Base-by-base conservation (phyloP, 1,140 invertebrate genomes). In the Drosophila littoralis region DNA sequence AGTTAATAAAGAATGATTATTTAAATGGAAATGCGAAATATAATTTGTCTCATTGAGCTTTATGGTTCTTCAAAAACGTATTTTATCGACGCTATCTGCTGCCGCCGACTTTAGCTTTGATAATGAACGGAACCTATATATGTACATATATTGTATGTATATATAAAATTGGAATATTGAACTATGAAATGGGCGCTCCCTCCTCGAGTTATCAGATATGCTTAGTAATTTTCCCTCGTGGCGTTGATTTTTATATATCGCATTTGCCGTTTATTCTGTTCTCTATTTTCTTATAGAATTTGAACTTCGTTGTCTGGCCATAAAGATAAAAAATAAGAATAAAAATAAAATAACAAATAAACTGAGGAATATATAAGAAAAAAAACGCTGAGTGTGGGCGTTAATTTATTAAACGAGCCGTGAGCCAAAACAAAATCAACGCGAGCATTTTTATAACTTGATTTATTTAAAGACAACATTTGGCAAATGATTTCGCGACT, bases 381-480 rank as follows among this genome's bases (percentile, higher is more conserved):
- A 52, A 52, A 15, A 10, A 10, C n/a, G 15, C 35, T 46, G 28
- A 77, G 69, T 69, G 83, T 86, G 83, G 83, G 83, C 61, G 83
- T 72, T 89, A 83, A 88, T 88, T 88, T 88, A 88, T 88, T 77
- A 89, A 71, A 0, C 61, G 66, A 77, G 74, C 73, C 64, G 68
- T 69, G 51, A 84, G 77, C 83, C 79, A 80, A 86, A 79, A 88
- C 76, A 60, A 82, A 86, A 88, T 79, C 76, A 71, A 54, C 60
- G 68, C 55, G 51, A 76, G 72, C 79, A 88, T 74, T 89, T 88
- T 88, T 88, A 86, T 86, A 88, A 88, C 82, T 88, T 86, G 83
- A 88, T 85, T 85, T 85, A 85, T 85, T 85, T 88, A 82, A 72
- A 82, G 75, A 81, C 54, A 70, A 69, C 66, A 81, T 81, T 82